Evolutionary conservation across 2,113 vertebrate genomes (phyloP).

Genomic region (Speoplatyrhinus poulsoni): DNA sequence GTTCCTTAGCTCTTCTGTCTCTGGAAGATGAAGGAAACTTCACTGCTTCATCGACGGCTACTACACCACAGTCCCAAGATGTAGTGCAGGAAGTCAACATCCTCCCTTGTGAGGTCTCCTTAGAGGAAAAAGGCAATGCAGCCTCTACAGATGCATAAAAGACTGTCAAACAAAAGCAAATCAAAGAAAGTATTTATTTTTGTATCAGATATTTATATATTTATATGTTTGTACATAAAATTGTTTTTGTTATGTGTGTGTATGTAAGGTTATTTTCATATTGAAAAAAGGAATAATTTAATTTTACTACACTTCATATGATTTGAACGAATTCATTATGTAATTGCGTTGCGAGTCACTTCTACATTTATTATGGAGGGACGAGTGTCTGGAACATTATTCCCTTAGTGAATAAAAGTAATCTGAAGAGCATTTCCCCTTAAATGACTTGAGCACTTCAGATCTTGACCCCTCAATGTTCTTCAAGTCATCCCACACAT

Average conservation of each 20-base stretch:
- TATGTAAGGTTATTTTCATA: constrained; percentile 80
- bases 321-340: constrained; percentile 2
- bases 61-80: constrained; percentile 67
- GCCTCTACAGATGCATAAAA: constrained; percentile 59
- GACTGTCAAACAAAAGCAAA: constrained; percentile 65
- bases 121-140: constrained; percentile 41
- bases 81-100: constrained; percentile 69
- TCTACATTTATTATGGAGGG: constrained; percentile 36
- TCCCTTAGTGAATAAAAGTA: constrained; percentile 5
- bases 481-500: constrained; percentile 33
- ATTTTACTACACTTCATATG: constrained; percentile 17
- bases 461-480: constrained; percentile 10
- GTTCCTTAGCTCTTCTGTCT: constrained; percentile 78
- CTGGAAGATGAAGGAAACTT: constrained; percentile 79
- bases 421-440: constrained; percentile 23
- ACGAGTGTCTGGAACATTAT: constrained; percentile 21
- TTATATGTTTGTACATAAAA: constrained; percentile 97
- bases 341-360: neutral
- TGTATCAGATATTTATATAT: constrained; percentile 99
- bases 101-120: constrained; percentile 45
- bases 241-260: constrained; percentile 82
- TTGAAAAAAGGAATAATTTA: constrained; percentile 54
- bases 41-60: constrained; percentile 61
- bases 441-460: constrained; percentile 50
- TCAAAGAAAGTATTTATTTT: constrained; percentile 96